Evolutionary conservation across 2,888 invertebrate species (phyloP), one percentile per base, ranked within the genome.

Genomic region (Lysandra coridon): DNA sequence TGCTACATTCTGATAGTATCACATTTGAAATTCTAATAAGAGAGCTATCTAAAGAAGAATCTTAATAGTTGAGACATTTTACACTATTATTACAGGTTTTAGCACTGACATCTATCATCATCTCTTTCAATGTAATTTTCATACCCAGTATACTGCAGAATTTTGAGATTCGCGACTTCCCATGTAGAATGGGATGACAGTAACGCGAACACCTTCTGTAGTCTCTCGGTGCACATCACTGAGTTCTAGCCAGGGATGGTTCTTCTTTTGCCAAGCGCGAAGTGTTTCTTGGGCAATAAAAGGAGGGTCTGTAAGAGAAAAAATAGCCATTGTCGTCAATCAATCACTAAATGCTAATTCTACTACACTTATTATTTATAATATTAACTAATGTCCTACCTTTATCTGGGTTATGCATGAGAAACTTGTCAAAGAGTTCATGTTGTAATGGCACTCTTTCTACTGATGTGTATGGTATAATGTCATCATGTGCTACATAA

Each of bases 151-250:
- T 0, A 99, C 98, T 64, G 98, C 97, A 37, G 97, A 97, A 80
- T 98, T 97, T 87, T 98, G 98, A 74, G 98, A 97, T 89, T 98
- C 98, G 80, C 98, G 96, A 86, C 98, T 98, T 60, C 99, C 99
- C 98, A 99, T 98, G 88, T 99, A 99, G 93, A 99, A 99, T 0
- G 99, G 99, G 90, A 99, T 99, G 79, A 99, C 99, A 14, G 99
- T 99, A 62, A 99, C 98, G 78, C 99, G 95, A 82, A 99, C 97
- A 88, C 97, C 97, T 91, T 99, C 99, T 0, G 99, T 99, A 0
- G 99, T 99, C 94, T 99, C 99, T 85, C 98, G 97, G 89, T 99
- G 99, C 10, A 99, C 99, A 91, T 99, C 99, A 57, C 99, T 98
- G 80, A 99, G 92, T 88, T 99, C 99, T 69, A 99, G 90, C 99